These are phyloP conservation scores for Exaiptasia diaphana DNA, from an alignment of 64 coral and sea anemone genomes.

Conservation along the genomic window DNA sequence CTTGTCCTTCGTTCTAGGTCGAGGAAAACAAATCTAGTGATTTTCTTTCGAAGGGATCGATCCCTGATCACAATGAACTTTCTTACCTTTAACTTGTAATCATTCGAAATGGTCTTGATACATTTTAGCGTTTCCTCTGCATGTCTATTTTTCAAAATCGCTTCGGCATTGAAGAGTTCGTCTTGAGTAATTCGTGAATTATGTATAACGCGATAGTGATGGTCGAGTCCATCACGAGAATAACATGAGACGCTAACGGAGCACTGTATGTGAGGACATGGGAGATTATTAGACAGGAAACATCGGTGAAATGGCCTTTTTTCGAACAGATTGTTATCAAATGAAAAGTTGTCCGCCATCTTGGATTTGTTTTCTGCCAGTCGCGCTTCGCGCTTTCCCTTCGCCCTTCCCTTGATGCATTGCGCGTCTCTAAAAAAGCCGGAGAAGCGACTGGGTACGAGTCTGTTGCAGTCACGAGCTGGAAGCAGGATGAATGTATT, in stretches of 20 bases:
- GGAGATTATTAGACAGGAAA: not conserved
- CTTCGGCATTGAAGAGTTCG: not conserved
- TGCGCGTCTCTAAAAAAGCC: not conserved
- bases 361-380: conserved; percentile 15
- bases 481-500: too few species aligned
- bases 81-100: not conserved
- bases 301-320: not conserved
- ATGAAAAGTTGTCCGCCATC: conserved; percentile 9
- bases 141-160: not conserved
- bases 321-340: not conserved
- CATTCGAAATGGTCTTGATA: not conserved
- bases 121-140: not conserved
- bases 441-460: not conserved
- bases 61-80: not conserved
- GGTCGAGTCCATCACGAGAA: not conserved
- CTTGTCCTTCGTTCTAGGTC: not conserved
- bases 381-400: not conserved
- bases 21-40: not conserved
- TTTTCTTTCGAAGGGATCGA: not conserved
- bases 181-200: not conserved
- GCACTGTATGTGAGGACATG: conserved; percentile 10
- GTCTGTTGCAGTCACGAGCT: too few species aligned
- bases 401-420: not conserved
- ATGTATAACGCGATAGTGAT: not conserved
- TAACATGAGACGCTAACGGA: not conserved